Conservation (phyloP, 2,888 invertebrate genomes). For the Tipula vernalis region DNA sequence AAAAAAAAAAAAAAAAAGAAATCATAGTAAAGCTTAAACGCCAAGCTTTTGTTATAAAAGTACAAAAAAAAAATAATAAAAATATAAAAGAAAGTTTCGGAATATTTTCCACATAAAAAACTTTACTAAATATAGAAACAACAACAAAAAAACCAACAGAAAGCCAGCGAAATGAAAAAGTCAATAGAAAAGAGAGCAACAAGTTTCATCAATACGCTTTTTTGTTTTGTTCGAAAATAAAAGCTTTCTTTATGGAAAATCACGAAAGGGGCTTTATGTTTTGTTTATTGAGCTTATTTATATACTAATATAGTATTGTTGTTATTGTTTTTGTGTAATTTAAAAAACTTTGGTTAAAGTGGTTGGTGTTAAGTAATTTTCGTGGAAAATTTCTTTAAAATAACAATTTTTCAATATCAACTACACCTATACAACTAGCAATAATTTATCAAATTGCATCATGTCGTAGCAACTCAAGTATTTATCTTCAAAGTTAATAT, state of each 20-base stretch:
- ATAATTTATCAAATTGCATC: too few species aligned
- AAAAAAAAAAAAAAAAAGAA: not conserved
- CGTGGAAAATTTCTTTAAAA: not conserved
- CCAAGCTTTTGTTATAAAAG: not conserved
- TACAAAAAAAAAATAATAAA: not conserved
- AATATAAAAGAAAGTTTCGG: not conserved
- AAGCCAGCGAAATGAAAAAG: not conserved
- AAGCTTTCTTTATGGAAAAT: not conserved
- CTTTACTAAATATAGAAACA: not conserved
- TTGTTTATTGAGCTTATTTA: constrained; percentile 4
- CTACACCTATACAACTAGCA: too few species aligned
- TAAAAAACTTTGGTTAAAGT: not conserved
- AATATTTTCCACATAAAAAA: not conserved
- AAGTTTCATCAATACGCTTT: not conserved
- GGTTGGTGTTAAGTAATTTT: not conserved
- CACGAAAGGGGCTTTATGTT: not conserved
- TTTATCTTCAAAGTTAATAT: too few species aligned
- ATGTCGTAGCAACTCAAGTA: too few species aligned
- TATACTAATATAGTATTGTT: not conserved
- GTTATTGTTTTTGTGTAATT: not conserved
- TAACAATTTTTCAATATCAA: not conserved
- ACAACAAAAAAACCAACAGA: not conserved
- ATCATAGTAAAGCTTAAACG: not conserved
- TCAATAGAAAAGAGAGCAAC: not conserved
- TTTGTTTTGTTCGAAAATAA: not conserved